Evolutionary conservation across 2,797 vertebrate genomes (phyloP).

Genomic region (Sciurus vulgaris): DNA sequence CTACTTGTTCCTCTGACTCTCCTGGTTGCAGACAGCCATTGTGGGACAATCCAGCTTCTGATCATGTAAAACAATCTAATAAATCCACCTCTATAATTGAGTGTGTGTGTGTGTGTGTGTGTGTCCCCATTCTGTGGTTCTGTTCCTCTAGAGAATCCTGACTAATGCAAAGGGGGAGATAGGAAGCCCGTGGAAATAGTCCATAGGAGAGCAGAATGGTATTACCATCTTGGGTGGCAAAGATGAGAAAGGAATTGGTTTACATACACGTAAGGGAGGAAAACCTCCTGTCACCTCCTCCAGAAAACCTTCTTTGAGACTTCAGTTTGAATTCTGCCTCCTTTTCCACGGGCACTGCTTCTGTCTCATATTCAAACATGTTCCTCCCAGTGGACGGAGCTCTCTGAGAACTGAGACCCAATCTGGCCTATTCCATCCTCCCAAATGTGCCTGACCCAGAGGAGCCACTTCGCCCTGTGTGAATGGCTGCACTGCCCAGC

Average conservation of each 20-base stretch:
- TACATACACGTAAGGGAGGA: neutral
- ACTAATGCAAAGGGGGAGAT: too few relatives aligned
- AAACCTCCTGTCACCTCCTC: neutral
- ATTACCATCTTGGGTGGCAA: too few relatives aligned
- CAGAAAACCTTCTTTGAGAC: neutral
- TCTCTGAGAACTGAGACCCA: neutral
- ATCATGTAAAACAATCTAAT: too few relatives aligned
- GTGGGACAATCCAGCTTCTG: too few relatives aligned
- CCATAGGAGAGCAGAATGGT: neutral
- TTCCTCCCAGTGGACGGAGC: neutral
- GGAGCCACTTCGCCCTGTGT: fast-evolving
- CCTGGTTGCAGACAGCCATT: too few relatives aligned
- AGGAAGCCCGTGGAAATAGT: neutral
- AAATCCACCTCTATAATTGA: too few relatives aligned
- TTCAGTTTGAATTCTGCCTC: neutral
- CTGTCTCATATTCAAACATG: fast-evolving
- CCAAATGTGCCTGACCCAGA: fast-evolving
- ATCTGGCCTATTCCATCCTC: too few relatives aligned
- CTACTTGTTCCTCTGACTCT: too few relatives aligned
- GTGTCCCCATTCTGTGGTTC: too few relatives aligned
- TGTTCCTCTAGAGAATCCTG: too few relatives aligned
- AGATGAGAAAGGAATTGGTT: neutral
- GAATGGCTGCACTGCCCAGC: neutral
- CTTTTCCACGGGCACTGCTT: neutral
- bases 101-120: too few relatives aligned